A percentile compares a stretch with the other conserved stretches of the same genome.
Conservation (phyloP, 2,888 invertebrate genomes). For the Peribatodes rhomboidaria region DNA sequence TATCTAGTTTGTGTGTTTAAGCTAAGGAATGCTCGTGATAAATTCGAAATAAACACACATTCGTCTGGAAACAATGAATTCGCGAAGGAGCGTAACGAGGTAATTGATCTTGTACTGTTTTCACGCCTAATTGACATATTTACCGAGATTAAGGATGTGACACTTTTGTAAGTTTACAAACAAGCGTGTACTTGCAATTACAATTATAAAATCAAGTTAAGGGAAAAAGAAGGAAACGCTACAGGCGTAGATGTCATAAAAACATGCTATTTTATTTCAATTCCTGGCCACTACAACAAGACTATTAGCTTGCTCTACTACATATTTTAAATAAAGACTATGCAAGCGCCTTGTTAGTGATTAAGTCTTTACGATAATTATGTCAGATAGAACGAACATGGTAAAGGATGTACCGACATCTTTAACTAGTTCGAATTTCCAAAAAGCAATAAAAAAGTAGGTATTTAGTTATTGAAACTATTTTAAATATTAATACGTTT, state of each 20-base stretch:
- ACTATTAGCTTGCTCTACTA: neutral
- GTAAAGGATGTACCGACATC: constrained; percentile 30
- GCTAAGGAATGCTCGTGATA: constrained; percentile 38
- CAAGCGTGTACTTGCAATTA: neutral
- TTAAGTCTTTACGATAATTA: constrained; percentile 33
- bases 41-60: neutral
- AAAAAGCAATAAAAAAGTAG: neutral
- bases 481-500: neutral
- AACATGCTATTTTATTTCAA: neutral
- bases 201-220: neutral
- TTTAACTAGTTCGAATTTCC: neutral
- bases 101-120: neutral
- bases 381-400: constrained; percentile 24
- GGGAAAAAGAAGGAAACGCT: neutral
- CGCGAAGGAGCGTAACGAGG: neutral
- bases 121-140: neutral
- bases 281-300: constrained; percentile 1
- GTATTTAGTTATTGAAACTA: neutral
- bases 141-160: neutral
- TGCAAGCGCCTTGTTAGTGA: constrained; percentile 21
- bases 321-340: constrained; percentile 9
- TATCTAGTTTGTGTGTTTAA: constrained; percentile 44
- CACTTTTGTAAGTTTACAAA: neutral
- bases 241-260: neutral
- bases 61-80: constrained; percentile 3